Percentiles rank a stretch among this genome's conserved stretches.
These are phyloP conservation scores for Caerostris darwini DNA, from an alignment of 1,140 invertebrate genomes.

Conservation along the genomic window DNA sequence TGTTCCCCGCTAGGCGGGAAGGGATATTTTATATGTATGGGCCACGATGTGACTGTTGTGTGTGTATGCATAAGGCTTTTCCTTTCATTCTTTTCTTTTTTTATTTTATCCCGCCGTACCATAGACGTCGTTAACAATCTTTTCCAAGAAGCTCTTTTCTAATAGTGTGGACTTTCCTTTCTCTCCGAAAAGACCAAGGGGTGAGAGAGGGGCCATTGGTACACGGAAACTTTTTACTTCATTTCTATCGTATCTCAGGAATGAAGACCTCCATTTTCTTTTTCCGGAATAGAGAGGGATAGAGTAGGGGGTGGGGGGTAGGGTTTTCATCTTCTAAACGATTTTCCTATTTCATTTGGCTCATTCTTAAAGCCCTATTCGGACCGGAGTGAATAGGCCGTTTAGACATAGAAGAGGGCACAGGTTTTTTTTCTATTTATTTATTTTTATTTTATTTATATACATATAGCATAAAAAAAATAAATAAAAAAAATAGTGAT, in stretches of 20 bases:
- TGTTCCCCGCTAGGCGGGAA: background rate
- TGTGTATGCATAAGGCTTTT: slow-evolving; percentile 42
- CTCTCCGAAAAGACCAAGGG: background rate
- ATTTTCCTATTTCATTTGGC: slow-evolving; percentile 40
- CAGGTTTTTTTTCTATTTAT: background rate
- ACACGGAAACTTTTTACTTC: slow-evolving; percentile 3
- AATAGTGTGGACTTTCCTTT: slow-evolving; percentile 23
- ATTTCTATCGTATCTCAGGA: slow-evolving; percentile 34
- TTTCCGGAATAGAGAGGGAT: background rate
- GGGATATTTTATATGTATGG: slow-evolving; percentile 75
- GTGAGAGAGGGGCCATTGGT: background rate
- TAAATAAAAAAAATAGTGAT: slow-evolving; percentile 63
- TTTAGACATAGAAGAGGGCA: slow-evolving; percentile 17
- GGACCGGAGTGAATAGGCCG: slow-evolving; percentile 21
- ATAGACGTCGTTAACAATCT: slow-evolving; percentile 56
- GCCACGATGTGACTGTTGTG: slow-evolving; percentile 58
- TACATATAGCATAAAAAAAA: background rate
- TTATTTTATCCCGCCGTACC: background rate
- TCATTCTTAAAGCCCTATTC: background rate
- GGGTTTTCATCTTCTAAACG: slow-evolving; percentile 31
- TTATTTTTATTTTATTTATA: background rate
- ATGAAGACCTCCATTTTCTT: background rate
- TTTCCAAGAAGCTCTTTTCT: slow-evolving; percentile 24
- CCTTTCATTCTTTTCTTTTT: background rate
- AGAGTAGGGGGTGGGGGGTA: background rate